phyloP scores from a whole-genome alignment of 2,888 invertebrate species.

The Arge pagana region DNA sequence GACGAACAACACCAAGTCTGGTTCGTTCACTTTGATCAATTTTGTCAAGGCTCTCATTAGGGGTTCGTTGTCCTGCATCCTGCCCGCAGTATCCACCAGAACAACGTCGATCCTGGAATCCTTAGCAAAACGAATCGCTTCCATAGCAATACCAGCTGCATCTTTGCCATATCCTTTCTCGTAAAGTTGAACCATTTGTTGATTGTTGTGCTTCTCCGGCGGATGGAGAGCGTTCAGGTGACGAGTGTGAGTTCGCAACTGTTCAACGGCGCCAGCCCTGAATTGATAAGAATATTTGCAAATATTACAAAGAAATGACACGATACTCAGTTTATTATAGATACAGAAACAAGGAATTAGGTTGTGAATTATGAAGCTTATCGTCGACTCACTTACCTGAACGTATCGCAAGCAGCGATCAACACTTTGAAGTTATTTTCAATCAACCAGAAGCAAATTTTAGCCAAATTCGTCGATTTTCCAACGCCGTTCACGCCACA shows the following conservation, averaged over 20 bases:
- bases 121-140: slow-evolving; percentile 88
- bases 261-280: slow-evolving; percentile 98
- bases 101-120: slow-evolving; percentile 88
- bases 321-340: background rate
- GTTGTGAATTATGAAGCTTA: background rate
- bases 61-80: slow-evolving; percentile 99
- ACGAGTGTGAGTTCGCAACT: slow-evolving; percentile 90
- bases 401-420: slow-evolving; percentile 99
- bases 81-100: slow-evolving; percentile 98
- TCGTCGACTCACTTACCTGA: slow-evolving; percentile 62
- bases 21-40: slow-evolving; percentile 95
- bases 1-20: slow-evolving; percentile 98
- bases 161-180: slow-evolving; percentile 99
- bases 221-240: slow-evolving; percentile 95
- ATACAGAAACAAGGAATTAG: background rate
- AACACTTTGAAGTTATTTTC: slow-evolving; percentile 95
- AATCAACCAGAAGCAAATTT: slow-evolving; percentile 99
- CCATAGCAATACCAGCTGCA: slow-evolving; percentile 97
- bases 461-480: slow-evolving; percentile 97
- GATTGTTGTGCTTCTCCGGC: slow-evolving; percentile 69
- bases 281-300: background rate
- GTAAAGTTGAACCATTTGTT: slow-evolving; percentile 89
- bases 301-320: background rate
- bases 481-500: slow-evolving; percentile 99
- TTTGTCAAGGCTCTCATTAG: slow-evolving; percentile 97